Percentiles rank a stretch among this genome's conserved stretches.
Evolutionary conservation across 2,797 vertebrate genomes (phyloP).

Genomic region (Eulemur rubriventer): DNA sequence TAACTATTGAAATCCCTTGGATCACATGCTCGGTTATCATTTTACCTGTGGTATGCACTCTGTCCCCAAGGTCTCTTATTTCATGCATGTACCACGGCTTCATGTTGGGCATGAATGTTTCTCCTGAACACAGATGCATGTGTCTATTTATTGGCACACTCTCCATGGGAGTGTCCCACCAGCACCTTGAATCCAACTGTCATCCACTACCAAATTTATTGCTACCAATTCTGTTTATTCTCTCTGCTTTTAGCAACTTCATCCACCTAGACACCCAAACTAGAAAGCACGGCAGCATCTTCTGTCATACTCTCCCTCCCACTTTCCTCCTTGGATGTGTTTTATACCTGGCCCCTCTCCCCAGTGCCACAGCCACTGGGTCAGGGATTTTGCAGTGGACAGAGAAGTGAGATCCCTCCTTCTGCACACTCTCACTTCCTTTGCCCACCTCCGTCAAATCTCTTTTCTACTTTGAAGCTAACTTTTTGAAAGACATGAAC

Average conservation of each 20-base stretch:
- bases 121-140: background rate
- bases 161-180: background rate
- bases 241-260: background rate
- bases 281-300: background rate
- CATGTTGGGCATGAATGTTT: background rate
- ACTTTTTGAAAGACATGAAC: background rate
- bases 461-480: background rate
- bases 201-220: background rate
- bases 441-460: background rate
- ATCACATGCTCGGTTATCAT: background rate
- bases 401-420: background rate
- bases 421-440: background rate
- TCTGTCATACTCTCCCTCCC: background rate
- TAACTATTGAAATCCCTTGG: background rate
- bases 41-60: background rate
- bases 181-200: background rate
- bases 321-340: background rate
- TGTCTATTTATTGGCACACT: background rate
- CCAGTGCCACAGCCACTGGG: background rate
- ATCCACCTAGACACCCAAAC: background rate
- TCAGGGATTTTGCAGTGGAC: background rate
- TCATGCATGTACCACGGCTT: background rate
- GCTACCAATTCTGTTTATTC: background rate
- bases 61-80: background rate
- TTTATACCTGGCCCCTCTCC: background rate